Conservation (phyloP, 2,113 vertebrate genomes). For the Leptobrachium leishanense region DNA sequence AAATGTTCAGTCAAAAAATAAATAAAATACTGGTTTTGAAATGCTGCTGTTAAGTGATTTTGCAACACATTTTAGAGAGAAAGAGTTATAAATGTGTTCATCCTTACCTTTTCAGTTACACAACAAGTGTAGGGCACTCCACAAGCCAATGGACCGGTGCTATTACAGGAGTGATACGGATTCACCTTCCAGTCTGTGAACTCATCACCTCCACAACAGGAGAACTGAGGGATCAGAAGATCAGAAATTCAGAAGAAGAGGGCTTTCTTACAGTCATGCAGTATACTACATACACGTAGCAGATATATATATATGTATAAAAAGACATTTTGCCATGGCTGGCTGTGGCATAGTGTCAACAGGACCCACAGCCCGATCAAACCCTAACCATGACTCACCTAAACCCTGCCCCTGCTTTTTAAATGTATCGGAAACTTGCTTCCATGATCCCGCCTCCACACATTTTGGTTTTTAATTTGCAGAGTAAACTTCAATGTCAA, state of each 20-base stretch:
- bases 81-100: no score
- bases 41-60: no score
- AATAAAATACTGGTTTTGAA: no score
- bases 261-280: neutral
- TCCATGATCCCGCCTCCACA: no score
- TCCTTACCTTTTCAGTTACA: conserved; percentile 68
- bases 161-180: conserved; percentile 83
- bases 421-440: no score
- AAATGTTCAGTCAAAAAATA: no score
- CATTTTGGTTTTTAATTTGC: no score
- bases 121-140: conserved; percentile 90
- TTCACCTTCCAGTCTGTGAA: conserved; percentile 86
- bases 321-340: neutral
- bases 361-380: no score
- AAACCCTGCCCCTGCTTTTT: no score
- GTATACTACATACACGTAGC: neutral
- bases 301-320: neutral
- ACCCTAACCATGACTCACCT: no score
- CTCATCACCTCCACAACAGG: conserved; percentile 86
- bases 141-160: conserved; percentile 78
- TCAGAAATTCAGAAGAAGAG: neutral
- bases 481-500: no score
- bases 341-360: neutral
- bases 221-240: conserved; percentile 69
- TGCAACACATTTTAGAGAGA: no score